Evolutionary conservation across 2,113 vertebrate species (phyloP).

Genomic region (Canis aureus): DNA sequence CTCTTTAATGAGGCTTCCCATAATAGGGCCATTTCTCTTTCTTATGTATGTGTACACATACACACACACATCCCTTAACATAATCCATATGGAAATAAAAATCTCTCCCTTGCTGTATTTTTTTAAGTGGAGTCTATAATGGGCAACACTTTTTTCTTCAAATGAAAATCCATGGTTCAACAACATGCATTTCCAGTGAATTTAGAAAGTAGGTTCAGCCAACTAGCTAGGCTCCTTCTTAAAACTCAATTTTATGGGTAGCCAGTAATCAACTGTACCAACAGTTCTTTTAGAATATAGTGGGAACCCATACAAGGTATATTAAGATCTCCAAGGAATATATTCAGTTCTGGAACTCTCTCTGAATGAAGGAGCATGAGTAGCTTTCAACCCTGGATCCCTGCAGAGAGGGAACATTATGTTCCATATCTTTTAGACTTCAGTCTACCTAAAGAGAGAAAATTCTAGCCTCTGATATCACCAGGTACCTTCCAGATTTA

Average conservation of each 20-base stretch:
- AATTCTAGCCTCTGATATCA: not conserved
- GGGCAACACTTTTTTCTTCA: slow-evolving; percentile 78
- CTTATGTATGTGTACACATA: slow-evolving; percentile 77
- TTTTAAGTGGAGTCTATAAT: slow-evolving; percentile 85
- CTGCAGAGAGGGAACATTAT: not conserved
- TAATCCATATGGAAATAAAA: slow-evolving; percentile 89
- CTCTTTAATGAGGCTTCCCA: slow-evolving; percentile 88
- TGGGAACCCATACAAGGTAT: not conserved
- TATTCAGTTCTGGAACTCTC: not conserved
- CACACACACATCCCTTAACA: slow-evolving; percentile 82
- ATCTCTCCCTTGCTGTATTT: slow-evolving; percentile 50
- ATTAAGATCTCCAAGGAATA: not conserved
- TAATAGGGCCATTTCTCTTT: slow-evolving; percentile 86
- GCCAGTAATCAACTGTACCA: slow-evolving; percentile 71
- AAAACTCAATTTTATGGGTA: slow-evolving; percentile 76
- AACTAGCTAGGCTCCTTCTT: slow-evolving; percentile 76
- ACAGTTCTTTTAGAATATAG: slow-evolving; percentile 46
- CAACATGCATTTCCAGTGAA: slow-evolving; percentile 80
- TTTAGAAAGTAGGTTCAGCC: slow-evolving; percentile 79
- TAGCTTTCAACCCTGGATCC: too few relatives aligned
- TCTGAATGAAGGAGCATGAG: not conserved
- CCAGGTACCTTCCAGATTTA: not conserved
- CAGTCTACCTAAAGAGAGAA: not conserved
- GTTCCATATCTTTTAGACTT: rapidly evolving
- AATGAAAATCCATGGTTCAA: slow-evolving; percentile 85